Conservation (phyloP, 2,888 invertebrate species). For the Itoplectis maculator region DNA sequence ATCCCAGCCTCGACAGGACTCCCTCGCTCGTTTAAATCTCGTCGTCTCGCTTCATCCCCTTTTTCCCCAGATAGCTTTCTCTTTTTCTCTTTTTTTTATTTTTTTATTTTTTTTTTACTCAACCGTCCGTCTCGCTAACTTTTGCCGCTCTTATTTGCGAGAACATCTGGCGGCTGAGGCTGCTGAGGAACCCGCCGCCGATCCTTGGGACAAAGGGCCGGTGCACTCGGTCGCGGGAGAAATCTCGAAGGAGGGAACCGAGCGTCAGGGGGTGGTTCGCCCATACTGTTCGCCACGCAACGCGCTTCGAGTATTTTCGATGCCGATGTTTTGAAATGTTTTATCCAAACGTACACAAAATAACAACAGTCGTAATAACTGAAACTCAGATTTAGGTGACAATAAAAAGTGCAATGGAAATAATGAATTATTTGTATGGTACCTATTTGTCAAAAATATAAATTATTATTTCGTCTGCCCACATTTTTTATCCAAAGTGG, state of each 20-base stretch:
- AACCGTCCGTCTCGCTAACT: constrained; percentile 72
- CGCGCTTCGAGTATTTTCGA: neutral
- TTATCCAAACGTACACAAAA: neutral
- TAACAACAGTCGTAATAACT: no score
- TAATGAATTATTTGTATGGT: no score
- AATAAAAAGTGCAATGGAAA: no score
- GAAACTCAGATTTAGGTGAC: no score
- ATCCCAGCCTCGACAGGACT: constrained; percentile 69
- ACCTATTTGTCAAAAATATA: no score
- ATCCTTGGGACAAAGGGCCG: constrained; percentile 75
- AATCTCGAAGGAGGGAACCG: constrained; percentile 47
- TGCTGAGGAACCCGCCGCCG: constrained; percentile 65
- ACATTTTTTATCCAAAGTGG: no score
- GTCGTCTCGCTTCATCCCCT: constrained; percentile 52
- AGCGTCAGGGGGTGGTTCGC: constrained; percentile 60
- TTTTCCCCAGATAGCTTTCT: constrained; percentile 45
- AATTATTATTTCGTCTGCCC: no score
- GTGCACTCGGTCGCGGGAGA: constrained; percentile 66
- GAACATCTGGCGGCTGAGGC: constrained; percentile 79
- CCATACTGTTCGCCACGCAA: constrained; percentile 35
- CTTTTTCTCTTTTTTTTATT: constrained; percentile 30
- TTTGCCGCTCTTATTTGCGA: constrained; percentile 76
- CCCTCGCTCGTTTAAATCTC: constrained; percentile 57
- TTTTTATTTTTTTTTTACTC: constrained; percentile 49
- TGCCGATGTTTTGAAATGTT: constrained; percentile 3